These are phyloP conservation scores for Pseudoatta argentina DNA, from an alignment of 1,140 invertebrate genomes.

Conservation along the genomic window DNA sequence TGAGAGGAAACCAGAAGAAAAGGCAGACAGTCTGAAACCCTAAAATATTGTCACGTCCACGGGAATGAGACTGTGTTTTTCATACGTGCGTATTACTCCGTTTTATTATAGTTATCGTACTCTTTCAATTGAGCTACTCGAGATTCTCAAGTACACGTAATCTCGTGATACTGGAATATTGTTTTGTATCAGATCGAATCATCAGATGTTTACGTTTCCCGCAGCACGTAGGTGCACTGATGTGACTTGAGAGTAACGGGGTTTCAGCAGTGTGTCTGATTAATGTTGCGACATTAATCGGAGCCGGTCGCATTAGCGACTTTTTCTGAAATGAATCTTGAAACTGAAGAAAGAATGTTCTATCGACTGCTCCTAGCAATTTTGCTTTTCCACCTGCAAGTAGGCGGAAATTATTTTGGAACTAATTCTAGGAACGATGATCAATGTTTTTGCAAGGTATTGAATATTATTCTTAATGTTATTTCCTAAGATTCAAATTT, in stretches of 20 bases:
- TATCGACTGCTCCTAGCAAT: slow-evolving; percentile 49
- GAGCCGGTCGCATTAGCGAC: slow-evolving; percentile 12
- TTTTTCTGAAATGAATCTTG: not conserved
- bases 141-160: not conserved
- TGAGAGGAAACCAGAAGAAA: not conserved
- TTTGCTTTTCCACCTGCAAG: slow-evolving; percentile 61
- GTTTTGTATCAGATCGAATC: not conserved
- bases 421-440: slow-evolving; percentile 75
- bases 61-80: not conserved
- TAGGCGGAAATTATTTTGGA: slow-evolving; percentile 80
- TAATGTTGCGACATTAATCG: slow-evolving; percentile 27
- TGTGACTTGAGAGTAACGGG: not conserved
- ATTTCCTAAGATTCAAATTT: slow-evolving; percentile 23
- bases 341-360: slow-evolving; percentile 53
- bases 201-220: slow-evolving; percentile 45
- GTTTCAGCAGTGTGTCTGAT: too few species aligned
- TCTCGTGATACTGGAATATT: slow-evolving; percentile 1
- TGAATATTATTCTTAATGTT: slow-evolving; percentile 39
- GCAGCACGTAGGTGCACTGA: slow-evolving; percentile 48
- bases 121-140: not conserved
- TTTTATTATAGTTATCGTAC: not conserved
- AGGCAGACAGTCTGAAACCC: too few species aligned
- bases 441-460: slow-evolving; percentile 85
- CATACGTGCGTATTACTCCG: not conserved
- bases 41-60: not conserved